These are phyloP conservation scores for Hirtodrosophila trivittata DNA, from an alignment of 2,888 invertebrate genomes.

Conservation along the genomic window DNA sequence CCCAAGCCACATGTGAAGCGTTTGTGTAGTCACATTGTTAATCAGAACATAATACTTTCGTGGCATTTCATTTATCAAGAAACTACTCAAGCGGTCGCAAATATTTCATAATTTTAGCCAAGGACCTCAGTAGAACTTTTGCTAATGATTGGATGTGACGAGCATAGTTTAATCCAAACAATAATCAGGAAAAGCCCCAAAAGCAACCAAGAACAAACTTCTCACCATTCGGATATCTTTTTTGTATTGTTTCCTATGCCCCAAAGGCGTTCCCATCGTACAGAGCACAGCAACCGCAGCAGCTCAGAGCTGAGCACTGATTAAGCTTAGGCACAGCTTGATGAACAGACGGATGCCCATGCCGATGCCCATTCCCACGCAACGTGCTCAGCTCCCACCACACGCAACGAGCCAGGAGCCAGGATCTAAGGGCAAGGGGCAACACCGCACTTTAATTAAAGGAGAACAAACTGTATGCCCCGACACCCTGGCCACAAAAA, in stretches of 20 bases:
- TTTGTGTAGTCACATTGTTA: conserved; percentile 15
- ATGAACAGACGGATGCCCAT: conserved; percentile 41
- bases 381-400: too few species aligned
- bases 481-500: conserved; percentile 37
- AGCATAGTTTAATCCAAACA: conserved; percentile 46
- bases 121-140: conserved; percentile 34
- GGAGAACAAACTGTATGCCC: conserved; percentile 55
- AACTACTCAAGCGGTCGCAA: conserved; percentile 26
- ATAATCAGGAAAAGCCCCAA: conserved; percentile 33
- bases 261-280: conserved; percentile 12
- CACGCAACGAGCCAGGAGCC: too few species aligned
- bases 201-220: conserved; percentile 9
- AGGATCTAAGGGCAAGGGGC: background rate
- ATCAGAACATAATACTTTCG: conserved; percentile 31
- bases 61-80: conserved; percentile 57
- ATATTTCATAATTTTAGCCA: conserved; percentile 48
- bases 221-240: conserved; percentile 22
- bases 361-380: conserved; percentile 27
- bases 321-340: conserved; percentile 49
- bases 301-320: conserved; percentile 42
- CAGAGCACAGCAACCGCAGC: conserved; percentile 23
- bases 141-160: conserved; percentile 68
- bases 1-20: background rate
- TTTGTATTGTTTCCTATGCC: conserved; percentile 16
- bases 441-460: conserved; percentile 65